Evolutionary conservation across 2,113 vertebrate genomes (phyloP).

Genomic region (Dipodomys ordii): DNA sequence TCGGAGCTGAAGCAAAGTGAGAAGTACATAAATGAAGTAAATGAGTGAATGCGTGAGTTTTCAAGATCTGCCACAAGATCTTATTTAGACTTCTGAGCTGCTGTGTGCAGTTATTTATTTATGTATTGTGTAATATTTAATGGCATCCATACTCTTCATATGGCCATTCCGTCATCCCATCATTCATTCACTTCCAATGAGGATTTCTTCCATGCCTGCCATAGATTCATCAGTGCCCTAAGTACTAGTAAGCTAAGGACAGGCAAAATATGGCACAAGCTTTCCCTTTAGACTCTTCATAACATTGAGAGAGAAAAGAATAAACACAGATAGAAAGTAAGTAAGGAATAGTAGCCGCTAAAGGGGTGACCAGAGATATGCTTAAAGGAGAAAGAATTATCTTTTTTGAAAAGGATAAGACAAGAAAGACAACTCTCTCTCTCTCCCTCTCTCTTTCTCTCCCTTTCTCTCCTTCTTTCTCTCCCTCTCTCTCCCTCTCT

Average conservation of each 20-base stretch:
- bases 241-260: background rate
- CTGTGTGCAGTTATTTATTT: background rate
- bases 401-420: conserved; percentile 50
- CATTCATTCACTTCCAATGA: background rate
- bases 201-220: background rate
- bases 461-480: too few relatives aligned
- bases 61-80: background rate
- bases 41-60: background rate
- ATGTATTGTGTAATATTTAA: fast-evolving
- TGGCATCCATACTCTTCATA: background rate
- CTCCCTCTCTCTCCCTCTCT: too few relatives aligned
- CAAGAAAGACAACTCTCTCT: background rate
- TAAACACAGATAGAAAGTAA: background rate
- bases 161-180: background rate
- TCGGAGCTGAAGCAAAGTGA: background rate
- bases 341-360: conserved; percentile 46
- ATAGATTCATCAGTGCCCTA: background rate
- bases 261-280: background rate
- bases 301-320: conserved; percentile 7
- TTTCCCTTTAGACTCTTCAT: background rate
- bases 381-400: conserved; percentile 35
- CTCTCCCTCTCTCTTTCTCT: too few relatives aligned
- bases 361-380: background rate
- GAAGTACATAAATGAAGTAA: background rate
- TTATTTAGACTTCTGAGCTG: background rate